phyloP scores from a whole-genome alignment of 2,888 invertebrate genomes.

The Cephus nigrinus region DNA sequence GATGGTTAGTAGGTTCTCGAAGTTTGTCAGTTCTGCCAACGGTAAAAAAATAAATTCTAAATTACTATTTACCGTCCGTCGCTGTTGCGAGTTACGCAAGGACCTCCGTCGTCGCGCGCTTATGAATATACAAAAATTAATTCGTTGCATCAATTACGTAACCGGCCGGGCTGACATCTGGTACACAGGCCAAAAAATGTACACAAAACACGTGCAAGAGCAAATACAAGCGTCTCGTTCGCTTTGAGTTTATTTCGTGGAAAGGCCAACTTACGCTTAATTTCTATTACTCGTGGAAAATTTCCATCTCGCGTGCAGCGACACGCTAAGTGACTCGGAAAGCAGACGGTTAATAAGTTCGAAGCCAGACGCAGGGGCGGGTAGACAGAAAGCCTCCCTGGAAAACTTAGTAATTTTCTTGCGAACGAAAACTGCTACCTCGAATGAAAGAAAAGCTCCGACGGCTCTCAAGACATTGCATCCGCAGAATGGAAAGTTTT shows the following conservation, averaged over 20 bases:
- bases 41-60: background rate
- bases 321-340: background rate
- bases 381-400: background rate
- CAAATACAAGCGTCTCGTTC: background rate
- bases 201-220: background rate
- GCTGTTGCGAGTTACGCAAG: background rate
- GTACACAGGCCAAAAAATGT: background rate
- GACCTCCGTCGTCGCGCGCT: background rate
- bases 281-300: background rate
- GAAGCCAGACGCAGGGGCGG: background rate
- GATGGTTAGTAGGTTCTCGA: background rate
- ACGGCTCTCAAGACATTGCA: background rate
- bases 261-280: background rate
- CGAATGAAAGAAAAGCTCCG: background rate
- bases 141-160: background rate
- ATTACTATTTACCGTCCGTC: background rate
- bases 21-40: background rate
- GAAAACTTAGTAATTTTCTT: background rate
- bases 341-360: background rate
- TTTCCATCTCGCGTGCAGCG: background rate
- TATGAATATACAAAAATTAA: background rate
- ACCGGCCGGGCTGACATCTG: background rate
- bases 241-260: background rate
- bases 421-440: background rate
- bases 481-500: constrained; percentile 1